phyloP scores from a whole-genome alignment of 2,797 vertebrate species.

The Threskiornis aethiopicus region DNA sequence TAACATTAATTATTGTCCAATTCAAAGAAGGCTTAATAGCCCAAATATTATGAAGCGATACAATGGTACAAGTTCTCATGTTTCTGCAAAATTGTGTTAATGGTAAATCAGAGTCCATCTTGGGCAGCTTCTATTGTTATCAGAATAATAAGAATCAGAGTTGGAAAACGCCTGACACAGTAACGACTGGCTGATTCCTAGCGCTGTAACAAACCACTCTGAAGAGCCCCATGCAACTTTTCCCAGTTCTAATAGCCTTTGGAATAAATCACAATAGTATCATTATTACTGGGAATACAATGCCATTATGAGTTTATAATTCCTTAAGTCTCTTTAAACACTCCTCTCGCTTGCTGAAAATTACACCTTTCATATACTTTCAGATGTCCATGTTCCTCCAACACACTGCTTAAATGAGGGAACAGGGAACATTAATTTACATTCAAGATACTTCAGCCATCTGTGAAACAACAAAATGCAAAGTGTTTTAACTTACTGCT shows the following conservation, averaged over 20 bases:
- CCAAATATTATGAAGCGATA: background rate
- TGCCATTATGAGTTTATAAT: background rate
- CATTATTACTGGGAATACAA: background rate
- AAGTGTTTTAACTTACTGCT: background rate
- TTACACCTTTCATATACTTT: background rate
- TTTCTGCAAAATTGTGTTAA: background rate
- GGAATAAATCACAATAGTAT: background rate
- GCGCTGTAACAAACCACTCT: background rate
- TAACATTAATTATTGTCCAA: background rate
- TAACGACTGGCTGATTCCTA: background rate
- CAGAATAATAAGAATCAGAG: background rate
- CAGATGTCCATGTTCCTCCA: background rate
- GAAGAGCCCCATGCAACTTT: background rate
- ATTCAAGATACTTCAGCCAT: background rate
- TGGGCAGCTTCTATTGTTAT: background rate
- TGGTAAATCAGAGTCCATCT: background rate
- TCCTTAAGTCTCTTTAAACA: background rate
- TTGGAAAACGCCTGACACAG: background rate
- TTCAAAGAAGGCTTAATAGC: background rate
- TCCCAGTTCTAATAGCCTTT: background rate
- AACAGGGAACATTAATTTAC: background rate
- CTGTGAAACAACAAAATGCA: background rate
- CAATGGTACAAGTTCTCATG: background rate
- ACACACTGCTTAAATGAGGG: background rate
- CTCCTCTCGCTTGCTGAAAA: background rate